Conservation (phyloP, 2,797 vertebrate species). For the Pampus argenteus region DNA sequence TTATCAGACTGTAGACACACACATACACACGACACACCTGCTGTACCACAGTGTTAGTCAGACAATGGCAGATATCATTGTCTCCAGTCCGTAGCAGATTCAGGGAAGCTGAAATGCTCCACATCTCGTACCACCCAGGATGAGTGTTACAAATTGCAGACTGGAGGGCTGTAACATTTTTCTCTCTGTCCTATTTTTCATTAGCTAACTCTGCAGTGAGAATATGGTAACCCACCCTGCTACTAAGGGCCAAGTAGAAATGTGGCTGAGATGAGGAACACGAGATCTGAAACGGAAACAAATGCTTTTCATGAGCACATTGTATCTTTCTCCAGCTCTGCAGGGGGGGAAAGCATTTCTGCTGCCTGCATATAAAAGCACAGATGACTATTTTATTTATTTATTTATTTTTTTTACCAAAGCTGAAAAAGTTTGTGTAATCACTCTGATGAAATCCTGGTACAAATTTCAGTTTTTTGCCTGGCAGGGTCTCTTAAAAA, state of each 20-base stretch:
- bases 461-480: constrained; percentile 7
- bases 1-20: neutral
- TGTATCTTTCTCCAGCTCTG: constrained; percentile 5
- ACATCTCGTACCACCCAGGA: constrained; percentile 30
- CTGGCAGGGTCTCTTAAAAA: neutral
- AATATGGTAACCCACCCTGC: constrained; percentile 29
- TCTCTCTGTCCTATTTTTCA: constrained; percentile 47
- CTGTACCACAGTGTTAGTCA: neutral
- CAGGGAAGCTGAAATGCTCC: constrained; percentile 22
- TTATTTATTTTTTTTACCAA: constrained; percentile 13
- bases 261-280: constrained; percentile 18
- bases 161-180: constrained; percentile 27
- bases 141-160: constrained; percentile 1
- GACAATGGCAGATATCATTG: constrained; percentile 2
- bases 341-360: neutral
- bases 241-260: constrained; percentile 20
- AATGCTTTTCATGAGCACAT: constrained; percentile 8
- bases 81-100: constrained; percentile 2
- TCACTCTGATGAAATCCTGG: neutral
- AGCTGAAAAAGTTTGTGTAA: neutral
- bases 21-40: neutral
- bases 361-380: constrained; percentile 1
- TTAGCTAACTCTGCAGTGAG: constrained; percentile 34
- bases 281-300: constrained; percentile 23
- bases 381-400: too few species aligned